These are phyloP conservation scores for Cyprinodon variegatus DNA, from an alignment of 2,113 vertebrate genomes.

Conservation along the genomic window DNA sequence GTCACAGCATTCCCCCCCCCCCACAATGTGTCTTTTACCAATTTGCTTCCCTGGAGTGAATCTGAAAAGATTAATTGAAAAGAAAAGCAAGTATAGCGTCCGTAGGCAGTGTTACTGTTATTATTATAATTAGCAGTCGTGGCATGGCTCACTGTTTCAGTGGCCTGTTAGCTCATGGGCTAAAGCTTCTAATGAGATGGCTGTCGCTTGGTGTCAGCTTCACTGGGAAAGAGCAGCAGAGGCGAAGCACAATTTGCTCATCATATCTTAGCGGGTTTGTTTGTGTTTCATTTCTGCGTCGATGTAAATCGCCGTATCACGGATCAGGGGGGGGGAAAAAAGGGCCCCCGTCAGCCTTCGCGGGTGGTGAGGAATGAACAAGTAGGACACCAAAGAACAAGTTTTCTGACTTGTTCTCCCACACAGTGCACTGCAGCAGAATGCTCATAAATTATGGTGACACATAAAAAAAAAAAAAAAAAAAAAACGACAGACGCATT, in stretches of 20 bases:
- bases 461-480: conserved; percentile 9
- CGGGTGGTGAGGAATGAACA: conserved; percentile 65
- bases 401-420: conserved; percentile 23
- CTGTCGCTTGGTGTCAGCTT: conserved; percentile 75
- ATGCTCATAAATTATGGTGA: conserved; percentile 19
- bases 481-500: neutral
- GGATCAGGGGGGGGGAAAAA: conserved; percentile 28
- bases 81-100: conserved; percentile 75
- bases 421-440: conserved; percentile 1
- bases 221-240: conserved; percentile 60
- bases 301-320: conserved; percentile 49
- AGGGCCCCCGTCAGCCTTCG: conserved; percentile 53
- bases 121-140: conserved; percentile 80
- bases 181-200: conserved; percentile 78
- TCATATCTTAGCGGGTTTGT: conserved; percentile 30
- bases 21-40: conserved; percentile 37
- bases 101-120: conserved; percentile 77
- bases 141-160: conserved; percentile 68
- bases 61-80: conserved; percentile 81
- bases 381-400: conserved; percentile 33
- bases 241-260: conserved; percentile 65
- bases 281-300: conserved; percentile 18
- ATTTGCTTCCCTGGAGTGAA: conserved; percentile 57
- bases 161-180: conserved; percentile 74
- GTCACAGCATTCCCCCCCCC: conserved; percentile 14